Base-by-base conservation (phyloP, 1,140 invertebrate species). In the Nephila pilipes region DNA sequence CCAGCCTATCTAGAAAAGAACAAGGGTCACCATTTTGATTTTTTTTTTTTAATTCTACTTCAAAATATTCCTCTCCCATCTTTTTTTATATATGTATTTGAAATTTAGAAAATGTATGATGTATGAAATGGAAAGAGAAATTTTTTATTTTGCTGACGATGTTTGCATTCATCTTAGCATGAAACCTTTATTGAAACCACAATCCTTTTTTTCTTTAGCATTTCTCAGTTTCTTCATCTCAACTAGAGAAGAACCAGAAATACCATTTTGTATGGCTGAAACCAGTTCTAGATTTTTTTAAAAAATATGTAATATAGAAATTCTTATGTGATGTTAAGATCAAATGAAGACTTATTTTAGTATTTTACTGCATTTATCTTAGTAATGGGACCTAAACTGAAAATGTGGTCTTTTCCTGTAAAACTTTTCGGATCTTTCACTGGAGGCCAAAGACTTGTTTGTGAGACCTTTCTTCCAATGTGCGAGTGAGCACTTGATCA, bases 281-380 rank as follows among this genome's bases (percentile, higher is more conserved):
- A n/a, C n/a, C n/a, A n/a, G n/a, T n/a, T n/a, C n/a, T n/a, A n/a
- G n/a, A n/a, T n/a, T n/a, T n/a, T n/a, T n/a, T n/a, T n/a, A n/a
- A n/a, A n/a, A n/a, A n/a, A n/a, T n/a, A n/a, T n/a, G n/a, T n/a
- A n/a, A n/a, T n/a, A 12, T n/a, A 65, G 63, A 65, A 25, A 25
- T 65, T 29, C n/a, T 14, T 65, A 29, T 29, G 22, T 65, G 22
- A 65, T 65, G n/a, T 14, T 65, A 12, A 65, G 63, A 65, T 65
- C 63, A 65, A 65, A 65, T 65, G n/a, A 65, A 65, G 25, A 65
- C 63, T 65, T 65, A 29, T 65, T 65, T 65, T 65, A 65, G 22
- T 65, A 25, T 65, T 65, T 65, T 65, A 65, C 22, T 65, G 63
- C 63, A 65, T 65, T 65, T 65, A 65, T 65, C 63, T 65, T 65